These are phyloP conservation scores for Acanthaster planci DNA, from an alignment of 35 echinoderm and acorn worm genomes.

Conservation along the genomic window DNA sequence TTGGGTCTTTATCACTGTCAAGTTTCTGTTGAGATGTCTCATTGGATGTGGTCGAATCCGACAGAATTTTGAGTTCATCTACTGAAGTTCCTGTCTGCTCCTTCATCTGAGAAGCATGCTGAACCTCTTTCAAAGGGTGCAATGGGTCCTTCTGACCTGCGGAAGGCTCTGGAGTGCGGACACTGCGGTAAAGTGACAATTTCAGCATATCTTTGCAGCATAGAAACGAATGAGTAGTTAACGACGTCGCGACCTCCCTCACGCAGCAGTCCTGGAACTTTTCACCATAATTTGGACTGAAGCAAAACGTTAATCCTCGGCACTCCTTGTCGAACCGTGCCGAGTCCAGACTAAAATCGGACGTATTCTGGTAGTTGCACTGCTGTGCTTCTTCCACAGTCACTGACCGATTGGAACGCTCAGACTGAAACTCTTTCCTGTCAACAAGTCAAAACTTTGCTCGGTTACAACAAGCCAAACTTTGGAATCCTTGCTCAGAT, in stretches of 20 bases:
- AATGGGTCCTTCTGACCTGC: neutral
- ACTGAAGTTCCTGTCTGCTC: too few relatives aligned
- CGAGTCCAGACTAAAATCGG: neutral
- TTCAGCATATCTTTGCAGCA: slow-evolving; percentile 9
- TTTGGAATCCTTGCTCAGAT: too few relatives aligned
- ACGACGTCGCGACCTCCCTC: neutral
- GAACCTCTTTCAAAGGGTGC: neutral
- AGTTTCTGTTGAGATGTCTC: too few relatives aligned
- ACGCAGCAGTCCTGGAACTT: slow-evolving; percentile 39
- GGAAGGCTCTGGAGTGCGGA: neutral
- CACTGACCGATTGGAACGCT: too few relatives aligned
- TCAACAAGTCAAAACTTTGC: too few relatives aligned
- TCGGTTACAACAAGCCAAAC: too few relatives aligned
- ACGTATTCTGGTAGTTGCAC: neutral
- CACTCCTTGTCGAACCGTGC: slow-evolving; percentile 10
- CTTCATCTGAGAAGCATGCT: too few relatives aligned
- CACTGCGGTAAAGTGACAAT: neutral
- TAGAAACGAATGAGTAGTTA: neutral
- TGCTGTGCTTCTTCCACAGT: too few relatives aligned
- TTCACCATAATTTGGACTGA: slow-evolving; percentile 43
- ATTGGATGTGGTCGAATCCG: too few relatives aligned
- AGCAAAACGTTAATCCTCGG: slow-evolving; percentile 13
- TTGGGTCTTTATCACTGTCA: too few relatives aligned
- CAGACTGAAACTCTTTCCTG: too few relatives aligned
- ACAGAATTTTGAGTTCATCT: too few relatives aligned